A percentile compares a stretch with the other conserved stretches of the same genome.
phyloP scores from a whole-genome alignment of 2,888 invertebrate genomes.

The Ectropis crepuscularia region DNA sequence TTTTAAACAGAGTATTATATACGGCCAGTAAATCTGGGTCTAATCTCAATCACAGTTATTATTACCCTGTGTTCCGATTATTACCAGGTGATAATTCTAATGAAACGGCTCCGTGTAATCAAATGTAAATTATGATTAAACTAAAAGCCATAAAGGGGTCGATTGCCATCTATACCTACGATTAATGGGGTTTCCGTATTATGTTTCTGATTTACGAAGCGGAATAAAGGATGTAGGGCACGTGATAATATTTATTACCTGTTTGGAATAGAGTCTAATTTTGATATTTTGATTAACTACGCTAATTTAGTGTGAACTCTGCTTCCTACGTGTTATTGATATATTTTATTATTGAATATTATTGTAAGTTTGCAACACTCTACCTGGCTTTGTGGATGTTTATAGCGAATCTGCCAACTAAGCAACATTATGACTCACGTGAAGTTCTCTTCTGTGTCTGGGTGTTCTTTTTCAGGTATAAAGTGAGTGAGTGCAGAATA shows the following conservation, averaged over 20 bases:
- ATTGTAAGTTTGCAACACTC: no score
- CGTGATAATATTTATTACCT: slow-evolving; percentile 25
- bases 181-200: slow-evolving; percentile 48
- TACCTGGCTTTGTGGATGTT: no score
- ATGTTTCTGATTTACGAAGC: slow-evolving; percentile 38
- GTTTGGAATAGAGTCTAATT: slow-evolving; percentile 1
- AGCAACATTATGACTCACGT: no score
- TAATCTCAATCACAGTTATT: not conserved
- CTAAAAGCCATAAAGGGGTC: slow-evolving; percentile 50
- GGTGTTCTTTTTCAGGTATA: no score
- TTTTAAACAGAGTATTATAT: no score
- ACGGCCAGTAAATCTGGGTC: not conserved
- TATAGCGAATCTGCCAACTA: no score
- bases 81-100: slow-evolving; percentile 32
- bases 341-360: no score
- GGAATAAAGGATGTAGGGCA: slow-evolving; percentile 28
- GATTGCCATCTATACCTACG: slow-evolving; percentile 48
- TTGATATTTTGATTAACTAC: not conserved
- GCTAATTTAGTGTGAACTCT: no score
- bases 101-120: slow-evolving; percentile 40
- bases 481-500: no score
- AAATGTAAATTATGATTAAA: slow-evolving; percentile 49
- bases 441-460: no score
- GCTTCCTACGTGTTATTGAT: no score
- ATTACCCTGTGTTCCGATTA: slow-evolving; percentile 26